phyloP scores from a whole-genome alignment of 2,888 invertebrate genomes.

The Drosophila melanocephala region DNA sequence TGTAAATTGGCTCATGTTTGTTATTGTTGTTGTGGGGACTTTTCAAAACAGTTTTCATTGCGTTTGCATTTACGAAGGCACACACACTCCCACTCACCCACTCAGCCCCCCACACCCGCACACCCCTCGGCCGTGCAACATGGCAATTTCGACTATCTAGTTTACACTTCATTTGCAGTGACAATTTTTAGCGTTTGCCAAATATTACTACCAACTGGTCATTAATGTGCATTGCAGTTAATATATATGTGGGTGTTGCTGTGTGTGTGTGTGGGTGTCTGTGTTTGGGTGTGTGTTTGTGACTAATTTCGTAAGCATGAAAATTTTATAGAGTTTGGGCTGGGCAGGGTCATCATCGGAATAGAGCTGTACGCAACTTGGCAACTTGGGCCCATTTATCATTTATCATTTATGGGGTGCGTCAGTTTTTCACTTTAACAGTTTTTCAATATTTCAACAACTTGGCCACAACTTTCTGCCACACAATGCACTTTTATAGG shows the following conservation, averaged over 20 bases:
- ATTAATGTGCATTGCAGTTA: conserved; percentile 65
- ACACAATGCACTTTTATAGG: conserved; percentile 66
- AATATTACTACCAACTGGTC: conserved; percentile 63
- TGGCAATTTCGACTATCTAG: conserved; percentile 47
- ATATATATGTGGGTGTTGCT: conserved; percentile 23
- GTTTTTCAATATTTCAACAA: conserved; percentile 56
- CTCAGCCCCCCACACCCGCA: neutral
- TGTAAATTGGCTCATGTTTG: conserved; percentile 71
- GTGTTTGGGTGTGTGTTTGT: conserved; percentile 29
- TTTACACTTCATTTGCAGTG: conserved; percentile 76
- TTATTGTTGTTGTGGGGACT: conserved; percentile 53
- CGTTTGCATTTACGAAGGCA: conserved; percentile 50
- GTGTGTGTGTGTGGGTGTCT: conserved; percentile 12
- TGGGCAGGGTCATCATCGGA: conserved; percentile 41
- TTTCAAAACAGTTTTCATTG: conserved; percentile 67
- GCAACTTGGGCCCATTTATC: conserved; percentile 67
- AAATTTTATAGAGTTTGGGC: conserved; percentile 67
- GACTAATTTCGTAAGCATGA: conserved; percentile 66
- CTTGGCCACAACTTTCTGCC: conserved; percentile 54
- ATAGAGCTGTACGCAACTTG: conserved; percentile 57
- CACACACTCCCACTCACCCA: neutral
- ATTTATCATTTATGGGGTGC: conserved; percentile 79
- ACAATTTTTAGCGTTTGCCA: conserved; percentile 59
- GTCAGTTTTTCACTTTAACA: conserved; percentile 59
- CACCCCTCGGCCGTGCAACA: neutral